These are phyloP conservation scores for Pyrrhosoma nymphula DNA, from an alignment of 2,888 invertebrate genomes.

Conservation along the genomic window DNA sequence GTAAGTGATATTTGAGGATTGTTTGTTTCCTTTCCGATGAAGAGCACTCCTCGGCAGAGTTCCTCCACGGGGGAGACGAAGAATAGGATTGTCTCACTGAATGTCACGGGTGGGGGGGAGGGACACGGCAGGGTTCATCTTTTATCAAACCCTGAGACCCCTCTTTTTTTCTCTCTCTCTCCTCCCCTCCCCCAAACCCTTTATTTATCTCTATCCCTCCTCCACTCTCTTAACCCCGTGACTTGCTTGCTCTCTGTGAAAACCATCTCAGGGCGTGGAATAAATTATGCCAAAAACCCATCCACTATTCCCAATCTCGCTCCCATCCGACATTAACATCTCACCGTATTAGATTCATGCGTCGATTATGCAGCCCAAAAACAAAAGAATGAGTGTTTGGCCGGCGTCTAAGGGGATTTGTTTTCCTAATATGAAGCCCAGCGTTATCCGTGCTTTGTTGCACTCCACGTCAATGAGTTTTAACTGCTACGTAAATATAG, in stretches of 20 bases:
- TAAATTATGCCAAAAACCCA: neutral
- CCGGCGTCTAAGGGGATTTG: too few relatives aligned
- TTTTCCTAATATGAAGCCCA: too few relatives aligned
- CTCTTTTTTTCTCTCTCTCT: neutral
- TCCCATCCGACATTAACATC: neutral
- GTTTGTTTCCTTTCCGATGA: slow-evolving; percentile 7
- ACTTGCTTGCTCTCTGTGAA: neutral
- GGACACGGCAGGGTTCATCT: neutral
- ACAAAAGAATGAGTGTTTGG: neutral
- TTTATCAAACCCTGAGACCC: neutral
- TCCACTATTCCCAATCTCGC: neutral
- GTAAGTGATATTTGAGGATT: slow-evolving; percentile 33
- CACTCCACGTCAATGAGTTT: too few relatives aligned
- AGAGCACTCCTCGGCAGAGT: neutral
- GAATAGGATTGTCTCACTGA: neutral
- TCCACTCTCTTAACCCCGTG: neutral
- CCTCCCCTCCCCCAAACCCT: neutral
- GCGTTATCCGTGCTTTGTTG: too few relatives aligned
- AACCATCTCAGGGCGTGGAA: neutral
- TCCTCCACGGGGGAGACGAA: neutral
- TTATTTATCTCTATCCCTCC: neutral
- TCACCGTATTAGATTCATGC: neutral
- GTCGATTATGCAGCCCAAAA: neutral
- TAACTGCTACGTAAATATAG: too few relatives aligned
- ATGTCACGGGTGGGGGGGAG: neutral